Base-by-base conservation (phyloP, 2,113 vertebrate genomes). In the Paralichthys olivaceus region DNA sequence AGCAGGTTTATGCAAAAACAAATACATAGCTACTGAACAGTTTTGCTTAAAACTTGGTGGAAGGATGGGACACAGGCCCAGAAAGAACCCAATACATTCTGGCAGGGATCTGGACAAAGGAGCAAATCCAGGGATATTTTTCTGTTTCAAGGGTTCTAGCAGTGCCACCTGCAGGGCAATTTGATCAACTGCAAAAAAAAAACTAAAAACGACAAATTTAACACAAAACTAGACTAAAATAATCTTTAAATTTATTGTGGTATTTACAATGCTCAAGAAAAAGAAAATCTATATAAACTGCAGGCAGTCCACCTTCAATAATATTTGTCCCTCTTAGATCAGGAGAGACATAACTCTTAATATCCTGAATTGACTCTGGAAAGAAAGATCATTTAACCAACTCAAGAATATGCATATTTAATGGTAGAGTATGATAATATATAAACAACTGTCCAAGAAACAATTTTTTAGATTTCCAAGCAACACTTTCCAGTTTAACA, bases 371-470 rank as follows among this genome's bases (percentile, higher is more conserved):
- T 1, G 68, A 70, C 2, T 43, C 7, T 70, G 47, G 3, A 58
- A 77, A 72, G 3, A 71, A 45, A 70, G 29, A 19, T 56, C 20
- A 54, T 20, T 29, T 61, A 51, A 82, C 15, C 43, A 71, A 73
- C 34, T 79, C 87, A 32, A 77, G 80, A 80, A 84, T 72, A 90
- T 89, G 79, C 79, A 87, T 91, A 87, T 92, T 92, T 93, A 93
- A 89, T 91, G 75, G 56, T 81, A 86, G 53, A 83, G 37, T 89
- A 79, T 80, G 55, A 84, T 82, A 79, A 90, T 85, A 85, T 91
- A 92, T 91, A 93, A 92, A 95, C 89, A 88, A 81, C 75, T 79
- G 72, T 86, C 79, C 77, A 87, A 85, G 28, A 92, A 86, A 80
- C 69, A 72, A 49, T 80, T 89, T 90, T 87, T 90, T 87, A 84